These are phyloP conservation scores for Adelognathus sp. DNA, from an alignment of 2,888 invertebrate genomes.

Conservation along the genomic window DNA sequence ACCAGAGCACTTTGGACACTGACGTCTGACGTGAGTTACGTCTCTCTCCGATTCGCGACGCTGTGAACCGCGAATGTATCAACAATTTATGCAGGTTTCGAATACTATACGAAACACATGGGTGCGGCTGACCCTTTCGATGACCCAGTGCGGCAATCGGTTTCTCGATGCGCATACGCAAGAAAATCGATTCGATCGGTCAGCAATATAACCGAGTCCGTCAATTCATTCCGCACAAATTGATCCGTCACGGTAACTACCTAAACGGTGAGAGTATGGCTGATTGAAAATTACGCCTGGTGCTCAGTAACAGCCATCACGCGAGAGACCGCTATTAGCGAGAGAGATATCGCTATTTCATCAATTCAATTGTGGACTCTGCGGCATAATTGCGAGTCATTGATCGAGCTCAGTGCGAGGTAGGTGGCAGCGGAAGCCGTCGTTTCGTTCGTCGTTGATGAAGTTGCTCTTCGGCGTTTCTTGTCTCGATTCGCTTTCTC, in stretches of 20 bases:
- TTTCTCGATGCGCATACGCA: slow-evolving; percentile 27
- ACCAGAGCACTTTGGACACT: background rate
- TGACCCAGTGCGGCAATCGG: slow-evolving; percentile 36
- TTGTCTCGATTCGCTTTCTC: slow-evolving; percentile 57
- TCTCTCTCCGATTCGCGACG: background rate
- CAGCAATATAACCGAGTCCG: background rate
- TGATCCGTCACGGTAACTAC: slow-evolving; percentile 56
- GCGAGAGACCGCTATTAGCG: slow-evolving; percentile 37
- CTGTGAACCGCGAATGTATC: background rate
- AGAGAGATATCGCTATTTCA: slow-evolving; percentile 56
- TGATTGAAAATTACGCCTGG: slow-evolving; percentile 58
- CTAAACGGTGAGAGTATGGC: slow-evolving; percentile 54
- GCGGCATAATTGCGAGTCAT: slow-evolving; percentile 47
- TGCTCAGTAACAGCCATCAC: background rate
- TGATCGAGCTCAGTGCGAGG: slow-evolving; percentile 14
- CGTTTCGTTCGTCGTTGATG: slow-evolving; percentile 48
- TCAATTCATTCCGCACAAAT: slow-evolving; percentile 44
- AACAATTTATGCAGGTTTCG: background rate
- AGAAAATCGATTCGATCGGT: slow-evolving; percentile 55
- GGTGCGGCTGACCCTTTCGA: slow-evolving; percentile 28
- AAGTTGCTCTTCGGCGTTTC: slow-evolving; percentile 60
- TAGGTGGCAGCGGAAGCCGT: slow-evolving; percentile 23
- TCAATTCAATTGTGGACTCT: slow-evolving; percentile 55
- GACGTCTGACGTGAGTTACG: background rate
- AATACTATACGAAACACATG: background rate